Conservation (phyloP, 2,797 vertebrate genomes). For the Acestrorhynchus altus region DNA sequence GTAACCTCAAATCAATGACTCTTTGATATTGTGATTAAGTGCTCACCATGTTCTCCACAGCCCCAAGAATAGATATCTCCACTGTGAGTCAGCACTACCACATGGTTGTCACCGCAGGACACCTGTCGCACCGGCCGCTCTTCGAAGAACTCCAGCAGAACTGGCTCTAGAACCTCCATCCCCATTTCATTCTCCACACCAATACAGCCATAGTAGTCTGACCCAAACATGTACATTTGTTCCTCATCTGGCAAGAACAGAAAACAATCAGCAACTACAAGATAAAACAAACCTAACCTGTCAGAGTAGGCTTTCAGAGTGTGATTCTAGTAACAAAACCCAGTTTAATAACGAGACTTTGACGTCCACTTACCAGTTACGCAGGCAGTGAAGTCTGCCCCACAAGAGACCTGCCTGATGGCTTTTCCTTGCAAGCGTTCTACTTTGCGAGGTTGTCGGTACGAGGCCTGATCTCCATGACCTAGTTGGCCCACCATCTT, state of each 20-base stretch:
- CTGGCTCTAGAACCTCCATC: conserved; percentile 88
- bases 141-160: conserved; percentile 90
- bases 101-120: conserved; percentile 96
- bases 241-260: conserved; percentile 87
- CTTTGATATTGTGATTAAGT: background rate
- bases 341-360: background rate
- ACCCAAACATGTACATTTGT: conserved; percentile 97
- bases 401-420: conserved; percentile 93
- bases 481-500: conserved; percentile 97
- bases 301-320: no score
- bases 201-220: conserved; percentile 97
- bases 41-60: conserved; percentile 88
- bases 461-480: conserved; percentile 95
- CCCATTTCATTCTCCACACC: conserved; percentile 85
- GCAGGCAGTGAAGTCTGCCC: conserved; percentile 95
- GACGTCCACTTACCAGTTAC: conserved; percentile 85
- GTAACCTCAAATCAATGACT: background rate
- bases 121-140: conserved; percentile 91
- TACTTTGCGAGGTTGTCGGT: conserved; percentile 93
- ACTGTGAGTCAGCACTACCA: conserved; percentile 88
- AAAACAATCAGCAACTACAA: conserved; percentile 3
- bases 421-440: conserved; percentile 95
- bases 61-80: conserved; percentile 95
- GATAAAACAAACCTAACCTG: background rate
- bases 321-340: background rate